Base-by-base conservation (phyloP, 1,140 invertebrate genomes). In the Onthophagus taurus region DNA sequence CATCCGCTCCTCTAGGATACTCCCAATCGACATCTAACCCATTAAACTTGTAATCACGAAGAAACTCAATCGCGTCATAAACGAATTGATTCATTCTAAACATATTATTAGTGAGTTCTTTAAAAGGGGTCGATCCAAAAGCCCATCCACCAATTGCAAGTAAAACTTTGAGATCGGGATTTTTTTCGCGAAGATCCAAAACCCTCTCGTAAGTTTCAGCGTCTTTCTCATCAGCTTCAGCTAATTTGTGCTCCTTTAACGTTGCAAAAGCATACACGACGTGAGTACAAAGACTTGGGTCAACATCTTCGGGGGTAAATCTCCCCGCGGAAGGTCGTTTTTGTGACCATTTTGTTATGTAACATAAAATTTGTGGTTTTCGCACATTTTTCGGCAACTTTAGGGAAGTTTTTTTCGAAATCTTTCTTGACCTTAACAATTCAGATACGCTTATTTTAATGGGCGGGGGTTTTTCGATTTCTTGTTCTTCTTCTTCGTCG, bases 11-110 rank as follows among this genome's bases (percentile, higher is more conserved):
- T 59, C 87, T 77, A 2, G 92, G 91, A 67, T 95, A 95, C 68
- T 97, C 91, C 92, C 93, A 97, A 59, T 96, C 91, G 1, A 97
- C 83, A 53, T 97, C 92, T n/a, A 94, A 66, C 4, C 93, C 93
- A 59, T 97, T 92, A 60, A 97, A 95, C 63, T 89, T 83, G 51
- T 88, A 85, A 58, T 89, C 84, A 17, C 92, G 73, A 2, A 97
- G 70, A 68, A 93, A 96, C 53, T 92, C 88, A 29, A 95, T 89
- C 4, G 89, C 83, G 58, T 93, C 87, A 57, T 93, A 93, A 2
- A 93, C 89, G 56, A 97, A 97, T 56, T 91, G 85, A 58, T 92
- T 93, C 87, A 92, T 92, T 23, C 89, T 75, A 73, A 88, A 91
- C 2, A 85, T 80, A 57, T 90, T 93, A 26, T 84, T 82, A 0